Percentiles rank a stretch among this genome's conserved stretches.
Evolutionary conservation across 1,140 invertebrate genomes (phyloP).

Genomic region (Aricia agestis): DNA sequence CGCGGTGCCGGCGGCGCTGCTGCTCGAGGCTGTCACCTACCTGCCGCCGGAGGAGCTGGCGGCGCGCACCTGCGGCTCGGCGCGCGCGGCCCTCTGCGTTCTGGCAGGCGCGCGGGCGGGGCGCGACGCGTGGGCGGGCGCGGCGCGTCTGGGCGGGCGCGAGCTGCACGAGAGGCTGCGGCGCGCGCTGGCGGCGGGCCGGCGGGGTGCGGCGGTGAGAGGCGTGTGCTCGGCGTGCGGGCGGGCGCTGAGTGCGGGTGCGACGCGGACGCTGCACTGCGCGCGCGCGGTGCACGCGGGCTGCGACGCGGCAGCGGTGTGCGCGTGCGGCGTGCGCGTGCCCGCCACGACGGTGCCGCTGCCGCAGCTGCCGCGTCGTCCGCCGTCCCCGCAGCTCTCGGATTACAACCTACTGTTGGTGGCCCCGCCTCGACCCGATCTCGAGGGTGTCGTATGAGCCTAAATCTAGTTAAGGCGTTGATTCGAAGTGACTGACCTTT

Average conservation of each 20-base stretch:
- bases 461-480: slow-evolving; percentile 3
- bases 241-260: slow-evolving; percentile 24
- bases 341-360: slow-evolving; percentile 22
- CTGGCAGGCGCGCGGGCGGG: slow-evolving; percentile 36
- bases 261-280: slow-evolving; percentile 42
- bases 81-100: slow-evolving; percentile 38
- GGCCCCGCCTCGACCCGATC: slow-evolving; percentile 61
- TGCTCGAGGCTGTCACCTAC: slow-evolving; percentile 52
- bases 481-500: neutral
- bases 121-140: slow-evolving; percentile 39
- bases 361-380: slow-evolving; percentile 26
- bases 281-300: slow-evolving; percentile 40
- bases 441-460: slow-evolving; percentile 53
- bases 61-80: slow-evolving; percentile 36
- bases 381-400: slow-evolving; percentile 25
- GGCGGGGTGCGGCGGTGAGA: slow-evolving; percentile 40
- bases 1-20: slow-evolving; percentile 39
- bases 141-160: slow-evolving; percentile 33
- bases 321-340: slow-evolving; percentile 41
- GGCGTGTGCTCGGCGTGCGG: slow-evolving; percentile 41
- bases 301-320: slow-evolving; percentile 34
- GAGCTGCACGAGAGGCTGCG: slow-evolving; percentile 49
- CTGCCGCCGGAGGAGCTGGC: slow-evolving; percentile 46
- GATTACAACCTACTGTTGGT: slow-evolving; percentile 48
- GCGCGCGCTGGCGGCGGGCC: slow-evolving; percentile 40